Percentiles rank a stretch among this genome's conserved stretches.
These are phyloP conservation scores for Xanthorhoe spadicearia DNA, from an alignment of 2,888 invertebrate species.

Conservation along the genomic window DNA sequence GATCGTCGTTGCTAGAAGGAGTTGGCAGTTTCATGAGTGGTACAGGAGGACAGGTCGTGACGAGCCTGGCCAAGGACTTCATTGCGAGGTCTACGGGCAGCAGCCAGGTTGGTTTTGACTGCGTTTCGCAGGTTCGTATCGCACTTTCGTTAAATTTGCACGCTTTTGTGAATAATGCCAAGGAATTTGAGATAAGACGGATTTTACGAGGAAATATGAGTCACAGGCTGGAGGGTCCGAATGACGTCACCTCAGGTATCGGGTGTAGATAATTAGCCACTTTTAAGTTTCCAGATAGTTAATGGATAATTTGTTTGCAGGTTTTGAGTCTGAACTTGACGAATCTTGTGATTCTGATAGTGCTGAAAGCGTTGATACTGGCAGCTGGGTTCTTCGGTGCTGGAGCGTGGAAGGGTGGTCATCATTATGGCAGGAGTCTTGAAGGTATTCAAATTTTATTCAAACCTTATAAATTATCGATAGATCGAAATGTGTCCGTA, in stretches of 20 bases:
- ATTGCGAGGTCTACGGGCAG: slow-evolving; percentile 88
- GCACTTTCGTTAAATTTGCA: slow-evolving; percentile 43
- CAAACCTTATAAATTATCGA: not conserved
- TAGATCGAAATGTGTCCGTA: not conserved
- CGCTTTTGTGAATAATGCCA: slow-evolving; percentile 54
- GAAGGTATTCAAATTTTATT: slow-evolving; percentile 69
- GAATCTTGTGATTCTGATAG: slow-evolving; percentile 90
- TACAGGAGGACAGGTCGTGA: slow-evolving; percentile 82
- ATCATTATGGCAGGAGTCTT: slow-evolving; percentile 84
- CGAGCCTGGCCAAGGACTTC: slow-evolving; percentile 87
- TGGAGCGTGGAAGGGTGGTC: slow-evolving; percentile 86
- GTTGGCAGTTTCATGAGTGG: slow-evolving; percentile 76
- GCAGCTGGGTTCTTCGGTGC: slow-evolving; percentile 92
- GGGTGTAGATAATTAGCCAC: slow-evolving; percentile 23
- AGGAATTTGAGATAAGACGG: slow-evolving; percentile 42
- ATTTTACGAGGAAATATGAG: slow-evolving; percentile 30
- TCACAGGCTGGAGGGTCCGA: slow-evolving; percentile 25
- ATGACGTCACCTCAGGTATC: slow-evolving; percentile 4
- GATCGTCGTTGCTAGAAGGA: slow-evolving; percentile 70
- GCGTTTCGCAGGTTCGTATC: slow-evolving; percentile 81
- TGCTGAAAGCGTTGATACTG: slow-evolving; percentile 92
- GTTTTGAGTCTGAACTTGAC: slow-evolving; percentile 93
- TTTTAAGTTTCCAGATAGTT: slow-evolving; percentile 22
- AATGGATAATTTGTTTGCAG: slow-evolving; percentile 61
- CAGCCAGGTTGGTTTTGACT: slow-evolving; percentile 88